Evolutionary conservation across 2,113 vertebrate genomes (phyloP), one percentile per base, ranked within the genome.

Genomic region (Atlantisia rogersi): DNA sequence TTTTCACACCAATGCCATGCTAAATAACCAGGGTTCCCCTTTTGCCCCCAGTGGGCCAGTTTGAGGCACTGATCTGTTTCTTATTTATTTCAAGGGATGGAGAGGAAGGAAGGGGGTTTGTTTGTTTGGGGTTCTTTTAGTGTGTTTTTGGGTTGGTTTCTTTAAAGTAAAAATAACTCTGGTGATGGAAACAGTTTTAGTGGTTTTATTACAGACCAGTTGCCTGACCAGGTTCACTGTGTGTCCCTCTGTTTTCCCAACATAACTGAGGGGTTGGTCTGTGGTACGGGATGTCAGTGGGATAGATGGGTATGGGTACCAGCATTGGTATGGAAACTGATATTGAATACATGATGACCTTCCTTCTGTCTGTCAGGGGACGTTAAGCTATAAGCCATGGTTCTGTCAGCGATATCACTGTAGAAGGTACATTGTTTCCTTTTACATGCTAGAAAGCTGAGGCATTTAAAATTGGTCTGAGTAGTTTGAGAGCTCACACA

Each of bases 11-110:
- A 48, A 2, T 53, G 22, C 29, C n/a, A 48, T 9, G 7, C 37
- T 42, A 70, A 58, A 32, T 48, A 42, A 75, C 25, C 8, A 28
- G 0, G 12, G 26, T 75, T 79, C 2, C 5, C 29, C 24, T 76
- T 75, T 63, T 50, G 9, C 20, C 24, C 3, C 5, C 22, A 0
- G 0, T 58, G 3, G 35, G 16, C 19, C 39, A 39, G 11, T 87
- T 32, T 39, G 50, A 82, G 44, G 10, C 40, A 12, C 19, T 42
- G 25, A n/a, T 65, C 19, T 73, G 2, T 88, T 82, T 81, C 24
- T 80, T 63, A 22, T 87, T 83, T 69, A 7, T 59, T 88, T 86
- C 58, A 19, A 4, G 39, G 10, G 5, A 3, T 73, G 31, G 2
- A 8, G 31, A 39, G 46, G 19, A 59, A 59, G 10, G 42, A 80